Evolutionary conservation across 2,888 invertebrate genomes (phyloP), one percentile per base, ranked within the genome.

Genomic region (Phasia obesa): DNA sequence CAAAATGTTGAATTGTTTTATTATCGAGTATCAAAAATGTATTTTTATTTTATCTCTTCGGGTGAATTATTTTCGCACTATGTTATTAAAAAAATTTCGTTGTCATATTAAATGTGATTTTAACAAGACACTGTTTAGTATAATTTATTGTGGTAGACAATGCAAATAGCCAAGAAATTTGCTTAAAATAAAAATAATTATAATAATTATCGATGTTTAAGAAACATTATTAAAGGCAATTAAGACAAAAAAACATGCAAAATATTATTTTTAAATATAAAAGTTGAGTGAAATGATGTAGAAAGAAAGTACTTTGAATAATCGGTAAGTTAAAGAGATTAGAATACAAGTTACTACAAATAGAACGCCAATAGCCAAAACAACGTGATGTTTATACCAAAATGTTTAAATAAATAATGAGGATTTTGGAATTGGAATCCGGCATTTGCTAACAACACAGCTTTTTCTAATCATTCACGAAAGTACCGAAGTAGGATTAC

Each of bases 71-170:
- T 55, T 38, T 64, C 23, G 5, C 64, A 47, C 23, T 42, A 65
- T 42, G 17, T 71, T 71, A 57, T 64, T 71, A 78, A 78, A 51
- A 71, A 57, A 49, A 27, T 38, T 64, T 78, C 27, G 17, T 23
- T 78, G 70, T 78, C 78, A 64, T 15, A 71, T 49, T 64, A 78
- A 65, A 78, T 78, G 55, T 65, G 47, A 64, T 71, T 64, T 65
- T 78, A 71, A 65, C 71, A 65, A 71, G 57, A 65, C n/a, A n/a
- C 49, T 59, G 51, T 65, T 78, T 21, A 31, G 35, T 51, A 65
- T 47, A 78, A 71, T 78, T 71, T 35, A 77, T 77, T 77, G 19
- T 59, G 25, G 60, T 47, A 77, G 62, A 78, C 35, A n/a, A n/a
- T 71, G 64, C 35, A 71, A 70, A 77, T 64, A 31, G 38, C 47